A percentile compares a stretch with the other conserved stretches of the same genome.
phyloP scores from a whole-genome alignment of 2,888 invertebrate species.

The Drosophila nr. fundita region DNA sequence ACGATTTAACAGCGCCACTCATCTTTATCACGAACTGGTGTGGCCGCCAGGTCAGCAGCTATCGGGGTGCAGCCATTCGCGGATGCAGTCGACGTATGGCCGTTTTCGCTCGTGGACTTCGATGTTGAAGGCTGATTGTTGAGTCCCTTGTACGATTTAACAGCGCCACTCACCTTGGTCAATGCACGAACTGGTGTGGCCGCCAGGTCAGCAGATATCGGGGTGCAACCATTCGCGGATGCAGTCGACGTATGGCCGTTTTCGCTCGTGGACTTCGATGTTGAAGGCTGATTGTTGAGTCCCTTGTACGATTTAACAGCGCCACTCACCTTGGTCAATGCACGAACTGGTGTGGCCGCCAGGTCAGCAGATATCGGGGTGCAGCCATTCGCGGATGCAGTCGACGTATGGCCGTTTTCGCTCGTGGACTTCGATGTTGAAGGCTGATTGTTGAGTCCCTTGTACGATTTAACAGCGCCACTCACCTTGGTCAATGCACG shows the following conservation, averaged over 20 bases:
- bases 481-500: neutral
- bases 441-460: no score
- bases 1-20: no score
- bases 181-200: neutral
- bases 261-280: slow-evolving; percentile 9
- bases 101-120: slow-evolving; percentile 12
- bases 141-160: no score
- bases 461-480: no score
- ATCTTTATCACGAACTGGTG: neutral
- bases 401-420: neutral
- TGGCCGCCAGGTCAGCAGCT: neutral
- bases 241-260: neutral
- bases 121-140: slow-evolving; percentile 26
- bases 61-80: neutral
- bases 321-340: neutral
- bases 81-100: neutral
- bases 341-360: neutral
- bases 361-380: neutral
- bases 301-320: no score
- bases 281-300: slow-evolving; percentile 33
- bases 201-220: neutral
- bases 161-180: neutral
- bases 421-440: slow-evolving; percentile 1
- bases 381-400: neutral
- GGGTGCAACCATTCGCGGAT: neutral